Conservation (phyloP, 2,113 vertebrate species). For the Daboia siamensis region DNA sequence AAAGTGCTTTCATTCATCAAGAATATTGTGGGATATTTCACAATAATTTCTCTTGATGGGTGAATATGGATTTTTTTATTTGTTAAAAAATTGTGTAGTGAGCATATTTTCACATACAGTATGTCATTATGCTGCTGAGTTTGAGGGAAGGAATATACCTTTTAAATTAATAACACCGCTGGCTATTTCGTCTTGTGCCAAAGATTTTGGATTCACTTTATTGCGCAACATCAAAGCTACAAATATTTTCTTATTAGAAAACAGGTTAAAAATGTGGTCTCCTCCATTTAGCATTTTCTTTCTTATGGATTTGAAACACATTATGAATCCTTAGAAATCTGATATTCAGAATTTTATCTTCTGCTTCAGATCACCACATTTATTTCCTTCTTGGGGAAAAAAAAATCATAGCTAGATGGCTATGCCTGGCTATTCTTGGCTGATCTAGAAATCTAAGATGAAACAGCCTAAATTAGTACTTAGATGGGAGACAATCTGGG, state of each 20-base stretch:
- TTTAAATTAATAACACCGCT: not conserved
- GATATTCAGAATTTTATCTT: not conserved
- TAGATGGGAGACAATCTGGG: not conserved
- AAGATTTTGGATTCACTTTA: not conserved
- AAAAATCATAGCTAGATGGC: not conserved
- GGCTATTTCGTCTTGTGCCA: not conserved
- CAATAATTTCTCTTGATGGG: not conserved
- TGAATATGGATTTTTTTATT: not conserved
- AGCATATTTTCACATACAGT: not conserved
- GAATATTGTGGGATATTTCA: slow-evolving; percentile 1
- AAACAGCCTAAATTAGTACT: not conserved
- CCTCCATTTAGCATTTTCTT: not conserved
- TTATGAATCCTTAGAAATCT: not conserved
- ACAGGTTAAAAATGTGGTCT: not conserved
- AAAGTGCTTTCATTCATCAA: not conserved
- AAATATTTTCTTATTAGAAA: not conserved
- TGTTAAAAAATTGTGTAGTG: not conserved
- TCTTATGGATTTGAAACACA: not conserved
- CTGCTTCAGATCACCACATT: not conserved
- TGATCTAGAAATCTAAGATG: not conserved
- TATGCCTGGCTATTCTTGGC: not conserved
- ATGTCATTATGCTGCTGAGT: not conserved
- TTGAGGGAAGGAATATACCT: not conserved
- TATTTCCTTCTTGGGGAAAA: not conserved
- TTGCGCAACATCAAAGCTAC: not conserved